Evolutionary conservation across 2,888 invertebrate genomes (phyloP).

Genomic region (Chrysolina oricalcia): DNA sequence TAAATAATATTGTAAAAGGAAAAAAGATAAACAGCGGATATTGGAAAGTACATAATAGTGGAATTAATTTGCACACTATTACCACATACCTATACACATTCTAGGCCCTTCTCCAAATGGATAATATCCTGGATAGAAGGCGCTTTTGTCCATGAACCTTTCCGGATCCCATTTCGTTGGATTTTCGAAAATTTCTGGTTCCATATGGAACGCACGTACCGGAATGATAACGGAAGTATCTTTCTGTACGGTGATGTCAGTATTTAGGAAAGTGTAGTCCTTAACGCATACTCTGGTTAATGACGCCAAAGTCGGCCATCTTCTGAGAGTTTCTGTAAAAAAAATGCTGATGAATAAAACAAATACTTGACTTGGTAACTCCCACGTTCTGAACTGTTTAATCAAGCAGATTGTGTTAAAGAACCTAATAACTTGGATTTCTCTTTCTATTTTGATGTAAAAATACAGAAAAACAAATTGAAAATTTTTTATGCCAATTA

Average conservation of each 20-base stretch:
- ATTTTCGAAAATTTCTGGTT: slow-evolving; percentile 66
- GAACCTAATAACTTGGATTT: too few relatives aligned
- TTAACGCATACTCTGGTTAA: slow-evolving; percentile 59
- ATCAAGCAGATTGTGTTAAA: too few relatives aligned
- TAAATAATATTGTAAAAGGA: too few relatives aligned
- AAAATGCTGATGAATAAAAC: not conserved
- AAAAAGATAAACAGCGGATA: too few relatives aligned
- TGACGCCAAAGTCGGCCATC: slow-evolving; percentile 65
- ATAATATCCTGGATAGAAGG: slow-evolving; percentile 57
- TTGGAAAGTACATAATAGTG: too few relatives aligned
- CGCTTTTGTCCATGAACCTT: slow-evolving; percentile 65
- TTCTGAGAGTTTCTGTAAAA: slow-evolving; percentile 66
- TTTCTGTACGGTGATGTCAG: slow-evolving; percentile 58
- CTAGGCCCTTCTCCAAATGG: slow-evolving; percentile 66
- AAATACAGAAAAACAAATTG: too few relatives aligned
- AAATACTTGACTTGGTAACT: too few relatives aligned
- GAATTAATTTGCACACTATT: too few relatives aligned
- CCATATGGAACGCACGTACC: slow-evolving; percentile 63
- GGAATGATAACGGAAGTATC: slow-evolving; percentile 64
- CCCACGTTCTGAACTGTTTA: too few relatives aligned
- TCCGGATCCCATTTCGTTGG: slow-evolving; percentile 70
- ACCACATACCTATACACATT: slow-evolving; percentile 62
- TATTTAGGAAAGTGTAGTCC: slow-evolving; percentile 57
- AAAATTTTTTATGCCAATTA: too few relatives aligned
- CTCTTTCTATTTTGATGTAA: too few relatives aligned